Conservation (phyloP, 2,888 invertebrate genomes). For the Hoplodrina ambigua region DNA sequence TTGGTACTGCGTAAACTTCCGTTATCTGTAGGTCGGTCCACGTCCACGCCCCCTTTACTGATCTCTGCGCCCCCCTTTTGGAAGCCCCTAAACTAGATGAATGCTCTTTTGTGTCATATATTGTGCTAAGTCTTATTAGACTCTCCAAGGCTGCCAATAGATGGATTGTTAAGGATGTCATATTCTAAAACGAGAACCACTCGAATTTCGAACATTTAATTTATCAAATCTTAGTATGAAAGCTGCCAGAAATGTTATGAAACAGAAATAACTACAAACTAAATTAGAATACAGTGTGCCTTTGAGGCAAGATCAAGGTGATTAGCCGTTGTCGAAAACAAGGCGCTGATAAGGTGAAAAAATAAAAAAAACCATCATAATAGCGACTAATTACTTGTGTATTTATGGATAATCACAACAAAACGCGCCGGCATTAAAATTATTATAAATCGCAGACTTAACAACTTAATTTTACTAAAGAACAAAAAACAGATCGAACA, state of each 20-base stretch:
- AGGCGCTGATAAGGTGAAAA: too few species aligned
- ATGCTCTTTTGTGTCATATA: conserved; percentile 23
- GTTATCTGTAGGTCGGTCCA: too few species aligned
- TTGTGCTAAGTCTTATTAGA: not conserved
- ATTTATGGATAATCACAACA: not conserved
- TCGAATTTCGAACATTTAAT: conserved; percentile 10
- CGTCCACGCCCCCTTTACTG: too few species aligned
- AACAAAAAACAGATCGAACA: conserved; percentile 8
- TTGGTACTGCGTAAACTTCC: too few species aligned
- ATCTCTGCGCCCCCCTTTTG: too few species aligned
- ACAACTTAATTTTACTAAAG: not conserved
- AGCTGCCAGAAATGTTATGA: conserved; percentile 8
- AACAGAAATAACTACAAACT: conserved; percentile 1
- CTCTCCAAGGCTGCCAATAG: not conserved
- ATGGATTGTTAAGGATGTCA: conserved; percentile 12
- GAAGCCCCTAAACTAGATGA: not conserved
- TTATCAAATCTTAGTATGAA: conserved; percentile 4
- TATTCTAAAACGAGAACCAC: conserved; percentile 22
- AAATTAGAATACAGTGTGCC: conserved; percentile 11
- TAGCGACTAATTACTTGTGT: not conserved
- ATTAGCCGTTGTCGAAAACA: conserved; percentile 8
- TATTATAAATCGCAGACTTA: not conserved
- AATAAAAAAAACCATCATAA: not conserved
- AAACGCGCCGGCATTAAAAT: conserved; percentile 1
- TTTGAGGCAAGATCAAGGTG: conserved; percentile 3